Percentiles rank a stretch among this genome's conserved stretches.
phyloP scores from a whole-genome alignment of 2,113 vertebrate genomes.

The Charina bottae region DNA sequence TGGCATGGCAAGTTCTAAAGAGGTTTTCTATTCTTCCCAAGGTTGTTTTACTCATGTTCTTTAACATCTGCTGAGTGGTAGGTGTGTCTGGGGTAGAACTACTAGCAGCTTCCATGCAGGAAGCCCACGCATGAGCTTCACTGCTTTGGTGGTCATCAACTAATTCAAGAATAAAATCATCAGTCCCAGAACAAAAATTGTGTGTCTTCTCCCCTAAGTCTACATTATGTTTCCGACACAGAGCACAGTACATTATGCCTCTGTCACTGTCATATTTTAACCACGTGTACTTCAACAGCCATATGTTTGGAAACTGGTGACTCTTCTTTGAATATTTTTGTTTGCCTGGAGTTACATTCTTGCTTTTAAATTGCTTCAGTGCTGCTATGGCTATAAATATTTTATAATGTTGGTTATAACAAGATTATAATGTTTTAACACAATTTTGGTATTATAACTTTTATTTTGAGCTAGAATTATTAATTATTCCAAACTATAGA shows the following conservation, averaged over 20 bases:
- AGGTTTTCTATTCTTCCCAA: conserved; percentile 66
- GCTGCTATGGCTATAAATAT: conserved; percentile 67
- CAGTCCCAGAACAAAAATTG: conserved; percentile 70
- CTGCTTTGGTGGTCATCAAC: conserved; percentile 69
- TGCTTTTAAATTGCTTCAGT: conserved; percentile 73
- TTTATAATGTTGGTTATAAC: conserved; percentile 41
- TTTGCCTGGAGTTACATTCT: conserved; percentile 42
- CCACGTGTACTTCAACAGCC: conserved; percentile 75
- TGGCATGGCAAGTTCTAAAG: conserved; percentile 68
- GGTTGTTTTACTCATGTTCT: conserved; percentile 61
- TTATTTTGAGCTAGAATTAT: background rate
- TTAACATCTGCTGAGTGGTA: conserved; percentile 57
- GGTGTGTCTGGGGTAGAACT: conserved; percentile 42
- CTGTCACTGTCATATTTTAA: conserved; percentile 69
- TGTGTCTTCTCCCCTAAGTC: conserved; percentile 58
- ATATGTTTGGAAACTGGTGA: conserved; percentile 71
- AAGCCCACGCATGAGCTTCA: conserved; percentile 71
- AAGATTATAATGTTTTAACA: conserved; percentile 4
- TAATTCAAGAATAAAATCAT: conserved; percentile 71
- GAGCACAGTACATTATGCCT: conserved; percentile 71
- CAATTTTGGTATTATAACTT: background rate
- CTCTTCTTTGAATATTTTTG: conserved; percentile 55
- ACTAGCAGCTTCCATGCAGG: conserved; percentile 65
- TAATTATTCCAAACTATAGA: background rate
- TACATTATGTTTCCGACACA: conserved; percentile 70